phyloP scores from a whole-genome alignment of 2,888 invertebrate species.

The Masnerella sp. region DNA sequence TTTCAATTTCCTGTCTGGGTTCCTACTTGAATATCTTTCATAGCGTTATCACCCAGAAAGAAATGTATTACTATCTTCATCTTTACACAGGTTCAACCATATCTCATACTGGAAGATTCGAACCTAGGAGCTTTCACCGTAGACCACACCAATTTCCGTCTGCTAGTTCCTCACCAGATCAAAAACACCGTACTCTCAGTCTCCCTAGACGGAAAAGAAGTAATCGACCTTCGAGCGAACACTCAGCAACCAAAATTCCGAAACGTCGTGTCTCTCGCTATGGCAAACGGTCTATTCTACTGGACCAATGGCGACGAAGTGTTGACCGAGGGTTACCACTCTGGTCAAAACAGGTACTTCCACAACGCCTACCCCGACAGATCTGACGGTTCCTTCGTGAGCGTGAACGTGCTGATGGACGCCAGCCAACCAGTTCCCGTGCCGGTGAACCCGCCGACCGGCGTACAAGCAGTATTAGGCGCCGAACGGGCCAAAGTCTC shows the following conservation, averaged over 20 bases:
- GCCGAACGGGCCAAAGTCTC: constrained; percentile 86
- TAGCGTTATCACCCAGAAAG: no score
- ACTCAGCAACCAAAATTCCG: constrained; percentile 87
- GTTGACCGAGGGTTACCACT: constrained; percentile 88
- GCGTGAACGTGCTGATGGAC: constrained; percentile 76
- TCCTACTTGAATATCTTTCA: no score
- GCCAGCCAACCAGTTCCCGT: constrained; percentile 88
- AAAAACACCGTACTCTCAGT: constrained; percentile 89
- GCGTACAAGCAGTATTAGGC: constrained; percentile 90
- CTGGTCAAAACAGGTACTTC: constrained; percentile 84
- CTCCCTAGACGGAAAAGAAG: constrained; percentile 88
- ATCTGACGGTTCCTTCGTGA: constrained; percentile 79
- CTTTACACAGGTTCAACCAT: constrained; percentile 80
- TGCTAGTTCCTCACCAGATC: constrained; percentile 86
- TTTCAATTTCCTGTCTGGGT: no score
- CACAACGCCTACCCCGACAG: constrained; percentile 85
- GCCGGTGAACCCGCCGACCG: constrained; percentile 87
- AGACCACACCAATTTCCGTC: constrained; percentile 88
- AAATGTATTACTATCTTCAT: no score
- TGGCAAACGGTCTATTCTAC: constrained; percentile 88
- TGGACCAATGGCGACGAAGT: constrained; percentile 91
- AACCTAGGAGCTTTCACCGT: constrained; percentile 90
- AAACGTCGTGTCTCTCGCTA: constrained; percentile 86
- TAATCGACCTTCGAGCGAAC: constrained; percentile 85
- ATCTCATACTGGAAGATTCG: constrained; percentile 82